phyloP scores from a whole-genome alignment of 2,888 invertebrate species.

The Hetaerina titia region DNA sequence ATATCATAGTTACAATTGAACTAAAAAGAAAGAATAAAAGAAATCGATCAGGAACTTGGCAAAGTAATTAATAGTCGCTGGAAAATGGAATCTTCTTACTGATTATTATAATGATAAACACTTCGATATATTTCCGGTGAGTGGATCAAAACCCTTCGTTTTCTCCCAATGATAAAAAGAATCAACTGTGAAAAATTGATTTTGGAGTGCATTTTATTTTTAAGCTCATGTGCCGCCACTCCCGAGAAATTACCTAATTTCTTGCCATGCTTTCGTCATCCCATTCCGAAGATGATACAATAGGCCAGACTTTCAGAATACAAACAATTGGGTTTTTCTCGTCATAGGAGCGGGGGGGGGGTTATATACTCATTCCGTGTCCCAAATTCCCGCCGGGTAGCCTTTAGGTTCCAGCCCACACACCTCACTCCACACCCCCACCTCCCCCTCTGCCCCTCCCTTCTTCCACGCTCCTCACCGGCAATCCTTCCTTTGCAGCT shows the following conservation, averaged over 20 bases:
- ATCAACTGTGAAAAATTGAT: too few species aligned
- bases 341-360: not conserved
- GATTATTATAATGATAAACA: too few species aligned
- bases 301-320: not conserved
- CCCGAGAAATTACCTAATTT: not conserved
- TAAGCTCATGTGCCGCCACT: not conserved
- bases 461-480: constrained; percentile 76
- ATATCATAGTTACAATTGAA: too few species aligned
- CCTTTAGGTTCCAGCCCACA: not conserved
- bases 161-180: too few species aligned
- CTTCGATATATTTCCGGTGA: too few species aligned
- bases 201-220: not conserved
- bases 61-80: too few species aligned
- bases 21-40: too few species aligned
- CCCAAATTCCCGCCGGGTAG: constrained; percentile 5
- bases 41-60: too few species aligned
- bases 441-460: not conserved
- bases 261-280: not conserved
- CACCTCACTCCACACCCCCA: not conserved
- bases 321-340: constrained; percentile 1
- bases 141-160: too few species aligned
- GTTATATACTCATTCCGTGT: not conserved
- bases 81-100: too few species aligned
- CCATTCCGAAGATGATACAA: not conserved
- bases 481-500: constrained; percentile 81